A percentile compares a stretch with the other conserved stretches of the same genome.
These are phyloP conservation scores for Spheniscus mendiculus DNA, from an alignment of 2,113 vertebrate species.

Conservation along the genomic window DNA sequence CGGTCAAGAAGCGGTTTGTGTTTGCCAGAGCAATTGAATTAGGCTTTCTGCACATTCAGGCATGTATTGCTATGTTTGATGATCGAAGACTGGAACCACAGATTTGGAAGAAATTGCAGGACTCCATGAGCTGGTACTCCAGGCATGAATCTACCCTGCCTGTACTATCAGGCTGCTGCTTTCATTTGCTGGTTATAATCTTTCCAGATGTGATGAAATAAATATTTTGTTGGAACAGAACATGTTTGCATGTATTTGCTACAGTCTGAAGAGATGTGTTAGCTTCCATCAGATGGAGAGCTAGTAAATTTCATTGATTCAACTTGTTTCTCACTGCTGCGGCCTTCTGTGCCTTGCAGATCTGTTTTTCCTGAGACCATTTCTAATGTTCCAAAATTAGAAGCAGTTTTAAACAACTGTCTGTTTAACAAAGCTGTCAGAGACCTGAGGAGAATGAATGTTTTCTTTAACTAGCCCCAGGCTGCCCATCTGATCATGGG, in stretches of 20 bases:
- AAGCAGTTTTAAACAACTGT: constrained; percentile 13
- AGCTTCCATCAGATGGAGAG: not conserved
- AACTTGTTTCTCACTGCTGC: not conserved
- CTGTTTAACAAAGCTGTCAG: constrained; percentile 30
- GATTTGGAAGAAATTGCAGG: not conserved
- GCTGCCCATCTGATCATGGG: not conserved
- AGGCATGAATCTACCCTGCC: not conserved
- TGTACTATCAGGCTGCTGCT: not conserved
- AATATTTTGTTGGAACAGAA: not conserved
- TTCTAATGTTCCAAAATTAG: constrained; percentile 16
- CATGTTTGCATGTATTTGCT: not conserved
- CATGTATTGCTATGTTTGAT: not conserved
- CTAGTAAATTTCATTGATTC: not conserved
- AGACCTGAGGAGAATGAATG: not conserved
- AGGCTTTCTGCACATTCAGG: not conserved
- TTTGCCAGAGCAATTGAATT: not conserved
- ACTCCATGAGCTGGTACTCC: not conserved
- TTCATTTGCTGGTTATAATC: not conserved
- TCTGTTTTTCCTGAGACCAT: not conserved
- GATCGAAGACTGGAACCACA: not conserved
- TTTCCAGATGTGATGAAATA: not conserved
- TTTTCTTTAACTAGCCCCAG: constrained; percentile 24
- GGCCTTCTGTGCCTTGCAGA: constrained; percentile 9
- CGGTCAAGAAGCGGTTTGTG: not conserved
- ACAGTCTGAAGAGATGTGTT: not conserved